Evolutionary conservation across 2,888 invertebrate species (phyloP), one percentile per base, ranked within the genome.

Genomic region (Malthinus flaveolus): DNA sequence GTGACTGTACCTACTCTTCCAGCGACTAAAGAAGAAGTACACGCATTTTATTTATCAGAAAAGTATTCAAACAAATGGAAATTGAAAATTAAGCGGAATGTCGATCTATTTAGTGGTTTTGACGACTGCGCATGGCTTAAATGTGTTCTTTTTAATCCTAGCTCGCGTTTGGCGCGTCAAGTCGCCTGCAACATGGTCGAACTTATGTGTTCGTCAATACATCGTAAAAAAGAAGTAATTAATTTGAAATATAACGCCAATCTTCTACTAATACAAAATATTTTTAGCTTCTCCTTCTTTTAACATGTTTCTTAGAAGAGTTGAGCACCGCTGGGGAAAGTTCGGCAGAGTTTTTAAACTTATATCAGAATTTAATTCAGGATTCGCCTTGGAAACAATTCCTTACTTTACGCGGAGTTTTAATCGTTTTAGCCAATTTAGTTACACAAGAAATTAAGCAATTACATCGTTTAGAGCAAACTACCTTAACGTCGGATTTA

Each of bases 301-400:
- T 97, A 37, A 96, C 96, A 0, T 87, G 90, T 69, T 97, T 92
- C 78, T 80, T 97, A 60, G 89, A 92, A 36, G 91, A 95, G 74
- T 84, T 97, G 3, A 90, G 93, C 1, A 82, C 84, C 2, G 92
- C 94, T 1, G 97, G 97, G 0, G 97, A 97, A 78, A 92, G 92
- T 51, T 93, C 95, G 62, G 89, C 91, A 4, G 97, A 97, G 77
- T 98, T 93, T 76, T 82, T 97, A 58, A 85, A 87, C 10, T 82
- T 97, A 0, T 97, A 94, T 77, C 90, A 95, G 75, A 88, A 86
- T 64, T 79, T 97, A 46, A 91, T 96, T 3, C 86, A 89, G 13
- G 90, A 92, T 67, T 85, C 88, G 1, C 94, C 95, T 6, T 97
- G 96, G 95, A 93, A 95, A 69, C 94, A 95, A 74, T 97, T 95